Base-by-base conservation (phyloP, 2,888 invertebrate genomes). In the Temnothorax unifasciatus region DNA sequence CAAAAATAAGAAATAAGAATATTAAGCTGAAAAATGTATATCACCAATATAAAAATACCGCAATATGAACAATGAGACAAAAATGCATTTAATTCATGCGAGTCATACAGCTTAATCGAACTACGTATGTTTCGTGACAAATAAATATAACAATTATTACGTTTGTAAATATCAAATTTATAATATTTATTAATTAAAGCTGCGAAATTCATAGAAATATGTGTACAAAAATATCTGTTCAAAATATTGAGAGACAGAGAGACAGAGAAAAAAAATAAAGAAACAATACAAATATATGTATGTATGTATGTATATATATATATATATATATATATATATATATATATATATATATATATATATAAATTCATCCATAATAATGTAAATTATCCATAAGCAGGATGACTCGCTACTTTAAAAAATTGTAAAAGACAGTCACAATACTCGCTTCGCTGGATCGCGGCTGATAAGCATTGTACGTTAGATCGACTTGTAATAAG, bases 401-500 rank as follows among this genome's bases (percentile, higher is more conserved):
- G 59, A 29, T 3, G 3, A 59, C 6, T 38, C 8, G 29, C 54
- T 34, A 38, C 9, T 81, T 59, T 41, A 71, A 47, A 21, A 71
- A 59, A 47, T 18, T 47, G 47, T 18, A 59, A 81, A 59, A 47
- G 6, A 38, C 34, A n/a, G 66, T 68, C 69, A 71, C 47, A 6
- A 44, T 54, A 13, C n/a, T 81, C 47, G 38, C 47, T 38, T 66
- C 34, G 54, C 18, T 44, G 34, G 13, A 13, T 59, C 71, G 47
- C 47, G 47, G 6, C 18, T 81, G 73, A 21, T 50, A 71, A 81
- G 25, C 59, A 47, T 47, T 59, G 47, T 71, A 59, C 21, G 47
- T 71, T 71, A 59, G 59, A 59, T 71, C 71, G 79, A 69, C 71
- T 73, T 81, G 79, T 71, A 81, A 81, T 81, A 81, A 71, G 73